Evolutionary conservation across 2,113 vertebrate genomes (phyloP).

Genomic region (Vulpes vulpes): DNA sequence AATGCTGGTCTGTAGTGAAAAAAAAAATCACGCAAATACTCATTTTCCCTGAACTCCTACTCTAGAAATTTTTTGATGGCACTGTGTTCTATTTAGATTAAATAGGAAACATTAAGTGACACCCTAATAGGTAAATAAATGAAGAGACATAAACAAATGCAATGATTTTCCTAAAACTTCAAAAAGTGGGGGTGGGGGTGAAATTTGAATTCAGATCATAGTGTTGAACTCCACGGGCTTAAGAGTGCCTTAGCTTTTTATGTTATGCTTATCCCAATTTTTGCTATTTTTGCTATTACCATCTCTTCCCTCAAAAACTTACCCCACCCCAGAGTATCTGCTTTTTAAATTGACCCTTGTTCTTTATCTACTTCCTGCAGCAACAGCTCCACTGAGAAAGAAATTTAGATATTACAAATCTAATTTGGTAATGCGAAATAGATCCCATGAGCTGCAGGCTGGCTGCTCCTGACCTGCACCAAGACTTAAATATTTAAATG

Average conservation of each 20-base stretch:
- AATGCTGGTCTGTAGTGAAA: background rate
- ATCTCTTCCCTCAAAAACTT: constrained; percentile 56
- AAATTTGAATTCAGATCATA: background rate
- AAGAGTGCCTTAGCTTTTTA: background rate
- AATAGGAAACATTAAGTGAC: constrained; percentile 11
- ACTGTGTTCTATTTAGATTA: background rate
- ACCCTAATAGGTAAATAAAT: background rate
- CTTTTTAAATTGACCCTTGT: constrained; percentile 56
- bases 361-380: constrained; percentile 65
- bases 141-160: background rate
- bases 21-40: constrained; percentile 32
- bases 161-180: background rate
- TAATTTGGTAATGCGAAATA: constrained; percentile 48
- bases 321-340: background rate
- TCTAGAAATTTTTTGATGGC: background rate
- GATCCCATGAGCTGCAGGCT: constrained; percentile 10
- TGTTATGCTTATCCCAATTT: background rate
- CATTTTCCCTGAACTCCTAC: background rate
- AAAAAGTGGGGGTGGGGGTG: background rate
- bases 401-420: constrained; percentile 58
- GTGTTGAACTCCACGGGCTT: background rate
- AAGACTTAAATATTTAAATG: constrained; percentile 50
- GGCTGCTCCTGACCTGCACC: background rate
- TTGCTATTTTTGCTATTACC: constrained; percentile 34
- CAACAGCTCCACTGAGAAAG: constrained; percentile 54